phyloP scores from a whole-genome alignment of 2,113 vertebrate genomes.

The Heliornis fulica region DNA sequence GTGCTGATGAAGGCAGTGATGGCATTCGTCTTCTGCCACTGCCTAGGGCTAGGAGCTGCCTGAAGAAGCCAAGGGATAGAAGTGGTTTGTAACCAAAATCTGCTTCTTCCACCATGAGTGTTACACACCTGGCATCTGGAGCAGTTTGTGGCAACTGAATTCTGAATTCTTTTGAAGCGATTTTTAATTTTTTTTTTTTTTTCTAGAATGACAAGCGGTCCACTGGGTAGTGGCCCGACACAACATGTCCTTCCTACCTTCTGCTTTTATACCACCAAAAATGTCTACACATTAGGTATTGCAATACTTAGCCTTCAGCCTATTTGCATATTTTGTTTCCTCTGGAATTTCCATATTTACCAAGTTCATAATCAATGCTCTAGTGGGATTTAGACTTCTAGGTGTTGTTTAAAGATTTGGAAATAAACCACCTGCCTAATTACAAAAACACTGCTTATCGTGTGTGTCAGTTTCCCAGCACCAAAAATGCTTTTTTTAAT shows the following conservation, averaged over 20 bases:
- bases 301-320: not conserved
- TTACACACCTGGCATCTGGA: not conserved
- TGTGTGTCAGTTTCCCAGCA: not conserved
- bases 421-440: not conserved
- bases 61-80: not conserved
- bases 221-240: not conserved
- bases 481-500: not conserved
- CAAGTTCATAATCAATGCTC: not conserved
- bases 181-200: not conserved
- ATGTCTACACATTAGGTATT: rapidly evolving
- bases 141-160: not conserved
- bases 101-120: not conserved
- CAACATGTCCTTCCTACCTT: not conserved
- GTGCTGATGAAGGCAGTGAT: not conserved
- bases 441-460: not conserved
- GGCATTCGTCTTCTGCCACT: rapidly evolving
- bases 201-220: not conserved
- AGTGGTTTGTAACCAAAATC: not conserved
- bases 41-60: not conserved
- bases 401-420: not conserved
- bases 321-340: not conserved
- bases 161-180: not conserved
- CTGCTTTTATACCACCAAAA: not conserved
- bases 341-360: not conserved
- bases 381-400: not conserved